Base-by-base conservation (phyloP, 2,888 invertebrate genomes). In the Chydorus sphaericus region DNA sequence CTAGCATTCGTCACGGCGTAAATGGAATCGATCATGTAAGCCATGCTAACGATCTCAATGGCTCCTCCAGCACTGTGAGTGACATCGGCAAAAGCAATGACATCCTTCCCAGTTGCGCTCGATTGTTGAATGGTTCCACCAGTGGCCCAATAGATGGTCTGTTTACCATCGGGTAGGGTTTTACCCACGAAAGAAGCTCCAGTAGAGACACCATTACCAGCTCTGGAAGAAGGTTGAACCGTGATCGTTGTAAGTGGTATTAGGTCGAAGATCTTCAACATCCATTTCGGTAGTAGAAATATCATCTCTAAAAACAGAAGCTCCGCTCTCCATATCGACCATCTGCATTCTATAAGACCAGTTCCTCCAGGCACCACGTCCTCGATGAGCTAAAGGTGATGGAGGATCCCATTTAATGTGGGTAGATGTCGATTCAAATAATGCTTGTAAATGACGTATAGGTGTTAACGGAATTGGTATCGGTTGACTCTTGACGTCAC, bases 321-420 rank as follows among this genome's bases (percentile, higher is more conserved):
- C 68, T 1, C 70, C 69, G 1, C 67, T 66, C 60, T 75, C 68
- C 60, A 82, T 77, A 62, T 75, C 78, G n/a, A 81, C 73, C 48
- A 70, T 60, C 57, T 80, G 78, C 16, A 90, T 71, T 66, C 85
- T 82, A 67, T 85, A 90, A 0, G 77, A 77, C 89, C 89, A 91
- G 61, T 81, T 79, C 63, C 78, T 78, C 78, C 78, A 81, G 0
- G 80, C 77, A 38, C 78, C 80, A 61, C 71, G 73, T 1, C 79
- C 78, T 77, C 63, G 2, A 59, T 59, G 23, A 39, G 53, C 20
- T 31, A 49, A 37, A n/a, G 28, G 8, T 44, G 48, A 33, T 0
- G 93, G 92, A 1, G 80, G 76, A 26, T 80, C 76, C 93, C 93
- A 94, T 1, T 80, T 78, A 0, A 88, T 80, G 65, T 83, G 83